phyloP scores from a whole-genome alignment of 2,113 vertebrate species.

The Epinephelus lanceolatus region DNA sequence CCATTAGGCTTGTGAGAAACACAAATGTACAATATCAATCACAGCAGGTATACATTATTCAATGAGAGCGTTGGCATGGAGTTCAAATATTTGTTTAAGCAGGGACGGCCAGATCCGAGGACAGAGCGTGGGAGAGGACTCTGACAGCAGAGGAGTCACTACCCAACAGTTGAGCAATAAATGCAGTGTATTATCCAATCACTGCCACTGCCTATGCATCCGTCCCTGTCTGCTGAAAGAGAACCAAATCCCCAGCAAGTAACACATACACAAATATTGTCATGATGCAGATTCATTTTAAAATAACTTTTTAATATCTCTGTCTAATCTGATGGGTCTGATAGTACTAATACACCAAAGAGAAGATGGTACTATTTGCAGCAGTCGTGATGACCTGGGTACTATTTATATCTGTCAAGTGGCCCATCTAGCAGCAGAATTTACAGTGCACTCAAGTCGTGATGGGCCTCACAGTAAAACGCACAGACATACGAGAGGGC shows the following conservation, averaged over 20 bases:
- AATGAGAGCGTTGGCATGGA: slow-evolving; percentile 53
- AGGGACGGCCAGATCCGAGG: slow-evolving; percentile 44
- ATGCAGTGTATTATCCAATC: slow-evolving; percentile 54
- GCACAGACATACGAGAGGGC: slow-evolving; percentile 36
- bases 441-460: slow-evolving; percentile 59
- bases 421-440: slow-evolving; percentile 51
- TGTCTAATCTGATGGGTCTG: slow-evolving; percentile 15
- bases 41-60: slow-evolving; percentile 63
- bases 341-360: slow-evolving; percentile 4
- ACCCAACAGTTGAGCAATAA: slow-evolving; percentile 57
- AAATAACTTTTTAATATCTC: slow-evolving; percentile 2
- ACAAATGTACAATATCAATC: slow-evolving; percentile 70
- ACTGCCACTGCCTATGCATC: slow-evolving; percentile 17
- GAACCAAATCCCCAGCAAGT: slow-evolving; percentile 5
- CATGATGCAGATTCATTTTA: neutral
- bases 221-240: slow-evolving; percentile 13
- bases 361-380: slow-evolving; percentile 39
- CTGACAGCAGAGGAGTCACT: slow-evolving; percentile 43
- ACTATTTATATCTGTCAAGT: slow-evolving; percentile 63
- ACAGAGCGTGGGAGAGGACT: slow-evolving; percentile 72
- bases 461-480: slow-evolving; percentile 36
- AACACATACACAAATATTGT: neutral
- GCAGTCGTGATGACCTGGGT: slow-evolving; percentile 36
- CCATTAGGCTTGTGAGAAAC: slow-evolving; percentile 51
- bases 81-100: slow-evolving; percentile 79